Base-by-base conservation (phyloP, 2,888 invertebrate species). In the Rhogogaster chlorosoma region DNA sequence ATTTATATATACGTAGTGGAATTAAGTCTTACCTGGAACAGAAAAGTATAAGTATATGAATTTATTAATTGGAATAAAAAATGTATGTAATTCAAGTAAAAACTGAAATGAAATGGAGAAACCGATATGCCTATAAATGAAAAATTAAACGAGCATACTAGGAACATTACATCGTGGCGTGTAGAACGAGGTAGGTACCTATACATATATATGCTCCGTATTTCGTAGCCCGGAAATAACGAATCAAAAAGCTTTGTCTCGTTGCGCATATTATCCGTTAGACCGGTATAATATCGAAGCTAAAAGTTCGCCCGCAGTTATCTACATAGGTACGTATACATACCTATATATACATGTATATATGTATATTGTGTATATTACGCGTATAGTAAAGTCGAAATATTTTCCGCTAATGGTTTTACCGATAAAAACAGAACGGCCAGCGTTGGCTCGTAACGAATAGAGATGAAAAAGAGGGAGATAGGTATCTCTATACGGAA, bases 361-460 rank as follows among this genome's bases (percentile, higher is more conserved):
- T 29, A 67, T 32, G 0, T 26, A 12, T 10, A 29, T 61, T 61
- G 7, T 61, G 10, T 10, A 61, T 61, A 26, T 26, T 26, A 22
- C 26, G 26, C 32, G 32, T 32, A 67, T 32, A 5, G 18, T 18
- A 32, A 18, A 32, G 32, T 67, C 67, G 67, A 67, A 32, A 67
- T 67, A 67, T 67, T 67, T 67, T 67, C 32, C 67, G 32, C 10
- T 67, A 67, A 67, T 67, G 67, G 67, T 67, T 67, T 67, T 67
- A 67, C 67, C 67, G 67, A 67, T 67, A 67, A 67, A 53, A 67
- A 67, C 67, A 67, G 26, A 15, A 32, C 67, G n/a, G n/a, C 7
- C 67, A 22, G 22, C 57, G 18, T 7, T 22, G 7, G 67, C 67
- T 32, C 22, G 26, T 12, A 29, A 0, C 29, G 15, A 32, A 32